Percentiles rank a stretch among this genome's conserved stretches.
Conservation (phyloP, 2,888 invertebrate genomes). For the Alcis repandata region DNA sequence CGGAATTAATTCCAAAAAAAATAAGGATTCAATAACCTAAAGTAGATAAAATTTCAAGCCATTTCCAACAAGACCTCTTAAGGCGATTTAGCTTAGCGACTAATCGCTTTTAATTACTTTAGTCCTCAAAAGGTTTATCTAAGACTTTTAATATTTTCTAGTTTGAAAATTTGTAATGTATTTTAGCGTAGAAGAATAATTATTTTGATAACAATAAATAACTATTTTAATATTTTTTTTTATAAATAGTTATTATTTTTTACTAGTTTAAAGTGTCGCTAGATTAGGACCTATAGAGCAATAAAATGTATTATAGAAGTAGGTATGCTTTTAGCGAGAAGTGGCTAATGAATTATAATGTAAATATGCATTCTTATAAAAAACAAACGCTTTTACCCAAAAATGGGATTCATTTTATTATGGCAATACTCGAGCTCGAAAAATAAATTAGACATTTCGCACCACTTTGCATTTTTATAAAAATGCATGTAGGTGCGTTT, state of each 20-base stretch:
- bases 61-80: conserved; percentile 65
- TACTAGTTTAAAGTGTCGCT: conserved; percentile 72
- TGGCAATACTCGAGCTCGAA: conserved; percentile 64
- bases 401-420: conserved; percentile 52
- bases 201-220: conserved; percentile 78
- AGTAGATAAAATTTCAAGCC: conserved; percentile 53
- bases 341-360: conserved; percentile 60
- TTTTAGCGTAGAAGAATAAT: conserved; percentile 85
- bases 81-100: conserved; percentile 71
- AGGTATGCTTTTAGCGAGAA: conserved; percentile 73
- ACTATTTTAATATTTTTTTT: conserved; percentile 65
- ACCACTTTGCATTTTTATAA: conserved; percentile 66
- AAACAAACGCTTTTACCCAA: conserved; percentile 54
- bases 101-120: conserved; percentile 59
- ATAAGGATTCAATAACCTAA: background rate
- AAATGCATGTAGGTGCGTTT: conserved; percentile 62
- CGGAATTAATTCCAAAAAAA: background rate
- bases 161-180: conserved; percentile 78
- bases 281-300: conserved; percentile 75
- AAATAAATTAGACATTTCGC: conserved; percentile 60
- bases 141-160: conserved; percentile 73
- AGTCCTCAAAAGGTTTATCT: conserved; percentile 65
- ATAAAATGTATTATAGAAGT: conserved; percentile 72
- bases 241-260: conserved; percentile 73
- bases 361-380: conserved; percentile 69